phyloP scores from a whole-genome alignment of 2,888 invertebrate species.

The Mythimna lalbum region DNA sequence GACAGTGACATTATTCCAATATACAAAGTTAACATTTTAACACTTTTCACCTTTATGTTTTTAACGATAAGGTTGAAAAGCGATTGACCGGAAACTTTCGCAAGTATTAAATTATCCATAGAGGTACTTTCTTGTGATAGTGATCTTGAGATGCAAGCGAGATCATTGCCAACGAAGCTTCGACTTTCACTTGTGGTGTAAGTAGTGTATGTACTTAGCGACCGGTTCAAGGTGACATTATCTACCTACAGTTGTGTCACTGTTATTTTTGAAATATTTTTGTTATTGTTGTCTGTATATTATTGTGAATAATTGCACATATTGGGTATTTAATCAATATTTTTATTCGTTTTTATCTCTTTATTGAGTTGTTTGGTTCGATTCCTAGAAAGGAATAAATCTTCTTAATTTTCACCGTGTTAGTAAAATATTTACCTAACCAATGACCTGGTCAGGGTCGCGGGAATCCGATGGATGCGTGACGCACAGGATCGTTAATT shows the following conservation, averaged over 20 bases:
- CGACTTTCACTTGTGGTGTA: slow-evolving; percentile 51
- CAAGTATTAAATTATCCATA: neutral
- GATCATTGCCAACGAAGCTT: slow-evolving; percentile 47
- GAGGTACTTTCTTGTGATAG: slow-evolving; percentile 56
- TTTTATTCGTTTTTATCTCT: neutral
- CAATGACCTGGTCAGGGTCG: too few species aligned
- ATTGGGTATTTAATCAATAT: neutral
- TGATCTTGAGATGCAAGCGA: slow-evolving; percentile 55
- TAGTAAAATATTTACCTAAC: neutral
- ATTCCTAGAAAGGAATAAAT: neutral
- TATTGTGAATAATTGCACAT: neutral
- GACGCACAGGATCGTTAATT: too few species aligned
- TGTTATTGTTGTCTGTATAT: neutral
- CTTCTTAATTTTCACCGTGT: neutral
- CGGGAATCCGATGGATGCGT: too few species aligned
- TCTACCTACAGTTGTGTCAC: neutral
- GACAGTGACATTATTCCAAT: slow-evolving; percentile 7
- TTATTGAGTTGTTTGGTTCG: neutral
- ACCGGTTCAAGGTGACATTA: slow-evolving; percentile 20
- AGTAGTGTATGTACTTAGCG: neutral
- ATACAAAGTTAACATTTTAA: neutral
- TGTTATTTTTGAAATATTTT: neutral
- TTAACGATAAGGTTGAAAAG: neutral
- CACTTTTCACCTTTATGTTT: neutral
- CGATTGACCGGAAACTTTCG: slow-evolving; percentile 18